Percentiles rank a stretch among this genome's conserved stretches.
phyloP scores from a whole-genome alignment of 2,797 vertebrate genomes.

The Danionella dracula region DNA sequence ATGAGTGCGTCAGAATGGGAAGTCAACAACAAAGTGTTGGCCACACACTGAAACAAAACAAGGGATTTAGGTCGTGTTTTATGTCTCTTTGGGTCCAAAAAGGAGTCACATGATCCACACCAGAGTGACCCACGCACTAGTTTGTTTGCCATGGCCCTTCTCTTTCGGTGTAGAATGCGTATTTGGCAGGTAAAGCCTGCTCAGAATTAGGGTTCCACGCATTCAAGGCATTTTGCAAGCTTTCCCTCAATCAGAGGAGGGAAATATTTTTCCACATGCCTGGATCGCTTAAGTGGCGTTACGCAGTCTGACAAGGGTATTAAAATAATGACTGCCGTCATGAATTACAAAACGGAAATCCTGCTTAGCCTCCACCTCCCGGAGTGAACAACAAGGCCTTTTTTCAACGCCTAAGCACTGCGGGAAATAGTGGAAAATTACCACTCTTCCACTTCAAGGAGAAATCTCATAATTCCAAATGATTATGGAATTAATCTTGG shows the following conservation, averaged over 20 bases:
- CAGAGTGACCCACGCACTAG: background rate
- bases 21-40: slow-evolving; percentile 16
- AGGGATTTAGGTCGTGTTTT: slow-evolving; percentile 62
- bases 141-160: background rate
- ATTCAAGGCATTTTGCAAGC: slow-evolving; percentile 29
- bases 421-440: slow-evolving; percentile 51
- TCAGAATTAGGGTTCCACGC: slow-evolving; percentile 27
- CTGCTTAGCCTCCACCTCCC: slow-evolving; percentile 70
- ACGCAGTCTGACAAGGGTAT: slow-evolving; percentile 63
- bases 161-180: background rate
- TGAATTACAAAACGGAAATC: slow-evolving; percentile 71
- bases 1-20: slow-evolving; percentile 21
- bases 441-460: slow-evolving; percentile 32
- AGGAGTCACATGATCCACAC: slow-evolving; percentile 19
- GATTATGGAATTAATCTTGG: too few species aligned
- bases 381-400: slow-evolving; percentile 59
- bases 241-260: slow-evolving; percentile 6
- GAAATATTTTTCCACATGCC: slow-evolving; percentile 11
- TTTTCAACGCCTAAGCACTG: slow-evolving; percentile 55
- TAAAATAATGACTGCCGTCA: slow-evolving; percentile 60
- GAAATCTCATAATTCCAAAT: background rate
- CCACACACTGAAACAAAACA: slow-evolving; percentile 50
- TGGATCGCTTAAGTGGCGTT: slow-evolving; percentile 54
- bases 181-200: background rate
- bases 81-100: slow-evolving; percentile 49